Evolutionary conservation across 2,113 vertebrate species (phyloP).

Genomic region (Lepidothrix coronata): DNA sequence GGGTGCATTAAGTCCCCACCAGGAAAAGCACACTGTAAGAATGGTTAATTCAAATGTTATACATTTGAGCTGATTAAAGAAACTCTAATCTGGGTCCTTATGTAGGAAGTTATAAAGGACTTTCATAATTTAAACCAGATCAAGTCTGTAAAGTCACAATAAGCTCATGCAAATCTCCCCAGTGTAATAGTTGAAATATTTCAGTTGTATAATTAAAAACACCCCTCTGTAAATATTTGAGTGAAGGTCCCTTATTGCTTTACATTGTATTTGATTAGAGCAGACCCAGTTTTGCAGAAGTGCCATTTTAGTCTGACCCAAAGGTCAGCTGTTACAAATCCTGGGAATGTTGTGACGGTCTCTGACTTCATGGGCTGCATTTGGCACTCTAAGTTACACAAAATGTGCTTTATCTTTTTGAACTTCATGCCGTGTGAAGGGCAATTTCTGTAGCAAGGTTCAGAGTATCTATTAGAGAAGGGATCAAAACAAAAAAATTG

Average conservation of each 20-base stretch:
- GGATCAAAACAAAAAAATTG: background rate
- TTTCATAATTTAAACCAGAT: conserved; percentile 44
- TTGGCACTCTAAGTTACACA: background rate
- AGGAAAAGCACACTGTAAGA: background rate
- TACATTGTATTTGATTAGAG: background rate
- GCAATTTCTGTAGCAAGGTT: background rate
- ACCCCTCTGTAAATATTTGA: background rate
- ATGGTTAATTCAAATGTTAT: background rate
- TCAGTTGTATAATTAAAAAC: conserved; percentile 25
- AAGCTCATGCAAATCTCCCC: conserved; percentile 2
- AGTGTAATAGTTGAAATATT: conserved; percentile 14
- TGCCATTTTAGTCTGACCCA: background rate
- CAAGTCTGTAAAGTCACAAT: conserved; percentile 27
- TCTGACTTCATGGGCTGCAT: background rate
- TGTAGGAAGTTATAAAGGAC: conserved; percentile 2
- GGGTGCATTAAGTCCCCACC: background rate
- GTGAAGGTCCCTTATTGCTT: background rate
- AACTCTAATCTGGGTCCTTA: conserved; percentile 19
- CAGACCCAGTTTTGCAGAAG: background rate
- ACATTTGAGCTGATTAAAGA: conserved; percentile 17
- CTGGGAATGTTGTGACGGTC: background rate
- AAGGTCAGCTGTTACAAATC: background rate
- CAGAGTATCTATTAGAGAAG: background rate
- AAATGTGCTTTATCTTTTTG: background rate
- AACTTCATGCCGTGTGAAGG: background rate